These are phyloP conservation scores for Ephydatia muelleri DNA, from an alignment of 37 sponge, comb jelly and placozoan genomes.

Conservation along the genomic window DNA sequence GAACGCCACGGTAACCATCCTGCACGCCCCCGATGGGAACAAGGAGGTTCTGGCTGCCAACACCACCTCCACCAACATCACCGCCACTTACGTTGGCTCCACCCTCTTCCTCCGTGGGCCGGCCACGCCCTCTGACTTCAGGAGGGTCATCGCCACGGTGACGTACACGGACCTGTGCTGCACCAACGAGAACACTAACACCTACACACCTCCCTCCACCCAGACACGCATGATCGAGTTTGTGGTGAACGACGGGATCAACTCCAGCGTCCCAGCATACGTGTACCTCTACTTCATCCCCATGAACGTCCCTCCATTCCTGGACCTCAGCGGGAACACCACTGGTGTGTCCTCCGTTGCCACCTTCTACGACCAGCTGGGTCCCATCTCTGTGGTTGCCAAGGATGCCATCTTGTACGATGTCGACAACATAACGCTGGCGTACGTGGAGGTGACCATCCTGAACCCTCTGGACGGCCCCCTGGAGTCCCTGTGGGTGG, in stretches of 20 bases:
- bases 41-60: slow-evolving; percentile 69
- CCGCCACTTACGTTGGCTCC: slow-evolving; percentile 23
- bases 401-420: slow-evolving; percentile 49
- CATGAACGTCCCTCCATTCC: slow-evolving; percentile 74
- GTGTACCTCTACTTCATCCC: slow-evolving; percentile 63
- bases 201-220: slow-evolving; percentile 41
- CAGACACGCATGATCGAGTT: slow-evolving; percentile 55
- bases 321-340: slow-evolving; percentile 76
- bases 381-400: slow-evolving; percentile 59
- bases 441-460: slow-evolving; percentile 58
- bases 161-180: slow-evolving; percentile 60
- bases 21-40: slow-evolving; percentile 52
- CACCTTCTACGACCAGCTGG: slow-evolving; percentile 71
- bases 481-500: slow-evolving; percentile 59
- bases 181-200: slow-evolving; percentile 57
- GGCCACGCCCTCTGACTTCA: slow-evolving; percentile 68
- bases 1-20: slow-evolving; percentile 46
- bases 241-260: slow-evolving; percentile 72
- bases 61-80: slow-evolving; percentile 35
- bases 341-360: slow-evolving; percentile 54
- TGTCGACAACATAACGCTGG: slow-evolving; percentile 79
- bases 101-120: slow-evolving; percentile 70
- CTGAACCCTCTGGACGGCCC: slow-evolving; percentile 58
- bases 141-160: slow-evolving; percentile 52
- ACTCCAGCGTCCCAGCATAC: slow-evolving; percentile 66